Percentiles rank a stretch among this genome's conserved stretches.
These are phyloP conservation scores for Chelonia mydas DNA, from an alignment of 2,797 vertebrate genomes.

Conservation along the genomic window DNA sequence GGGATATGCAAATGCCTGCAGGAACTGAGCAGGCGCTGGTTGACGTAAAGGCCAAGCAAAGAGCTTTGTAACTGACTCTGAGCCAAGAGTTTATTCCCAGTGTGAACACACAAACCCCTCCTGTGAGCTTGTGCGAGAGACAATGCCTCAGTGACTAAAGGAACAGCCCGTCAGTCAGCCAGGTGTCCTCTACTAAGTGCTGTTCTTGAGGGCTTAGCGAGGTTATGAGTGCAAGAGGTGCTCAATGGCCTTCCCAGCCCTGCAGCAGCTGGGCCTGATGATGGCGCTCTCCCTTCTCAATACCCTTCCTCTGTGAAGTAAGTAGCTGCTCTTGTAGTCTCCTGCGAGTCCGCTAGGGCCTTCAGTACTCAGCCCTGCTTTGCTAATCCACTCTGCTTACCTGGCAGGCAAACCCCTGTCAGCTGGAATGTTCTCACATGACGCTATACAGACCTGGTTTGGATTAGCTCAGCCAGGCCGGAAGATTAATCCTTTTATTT, in stretches of 20 bases:
- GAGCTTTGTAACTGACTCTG: neutral
- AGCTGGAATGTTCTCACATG: neutral
- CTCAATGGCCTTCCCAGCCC: neutral
- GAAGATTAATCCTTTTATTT: neutral
- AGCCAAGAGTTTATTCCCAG: neutral
- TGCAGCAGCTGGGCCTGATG: neutral
- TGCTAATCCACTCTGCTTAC: neutral
- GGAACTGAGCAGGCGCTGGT: neutral
- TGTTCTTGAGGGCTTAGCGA: neutral
- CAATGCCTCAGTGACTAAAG: neutral
- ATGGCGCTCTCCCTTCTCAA: neutral
- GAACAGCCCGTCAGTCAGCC: neutral
- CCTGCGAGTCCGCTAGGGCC: neutral
- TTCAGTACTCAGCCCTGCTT: neutral
- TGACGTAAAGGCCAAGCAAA: neutral
- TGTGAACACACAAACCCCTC: neutral
- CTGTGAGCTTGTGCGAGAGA: neutral
- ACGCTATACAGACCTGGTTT: neutral
- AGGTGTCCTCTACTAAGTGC: neutral
- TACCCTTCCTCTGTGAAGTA: neutral
- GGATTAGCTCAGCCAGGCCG: neutral
- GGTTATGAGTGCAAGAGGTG: neutral
- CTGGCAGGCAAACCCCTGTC: neutral
- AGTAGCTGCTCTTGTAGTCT: neutral
- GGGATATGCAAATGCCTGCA: neutral